A percentile compares a stretch with the other conserved stretches of the same genome.
Evolutionary conservation across 2,888 invertebrate species (phyloP).

Genomic region (Tetanocera ferruginea): DNA sequence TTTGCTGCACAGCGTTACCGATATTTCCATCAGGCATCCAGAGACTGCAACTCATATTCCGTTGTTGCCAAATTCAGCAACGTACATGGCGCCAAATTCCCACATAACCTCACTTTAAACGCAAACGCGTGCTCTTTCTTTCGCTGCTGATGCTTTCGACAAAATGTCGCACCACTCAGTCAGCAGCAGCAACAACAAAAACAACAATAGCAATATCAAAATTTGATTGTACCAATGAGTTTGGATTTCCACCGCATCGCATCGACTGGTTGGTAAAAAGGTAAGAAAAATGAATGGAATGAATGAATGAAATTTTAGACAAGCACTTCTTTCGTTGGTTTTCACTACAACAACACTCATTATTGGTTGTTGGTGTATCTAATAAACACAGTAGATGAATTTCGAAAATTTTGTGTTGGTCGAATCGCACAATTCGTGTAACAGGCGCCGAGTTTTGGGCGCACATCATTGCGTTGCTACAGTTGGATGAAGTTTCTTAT

Average conservation of each 20-base stretch:
- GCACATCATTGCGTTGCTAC: slow-evolving; percentile 60
- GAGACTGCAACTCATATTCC: slow-evolving; percentile 31
- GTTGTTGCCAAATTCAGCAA: neutral
- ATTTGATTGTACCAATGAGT: too few species aligned
- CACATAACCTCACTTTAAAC: neutral
- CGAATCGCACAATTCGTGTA: slow-evolving; percentile 68
- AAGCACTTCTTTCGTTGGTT: neutral
- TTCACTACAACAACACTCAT: slow-evolving; percentile 46
- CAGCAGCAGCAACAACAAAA: neutral
- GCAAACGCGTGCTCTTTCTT: neutral
- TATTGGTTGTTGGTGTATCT: slow-evolving; percentile 59
- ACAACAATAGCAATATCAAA: too few species aligned
- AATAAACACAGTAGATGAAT: slow-evolving; percentile 55
- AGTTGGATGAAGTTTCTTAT: slow-evolving; percentile 68
- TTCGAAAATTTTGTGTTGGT: slow-evolving; percentile 70
- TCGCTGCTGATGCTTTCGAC: neutral
- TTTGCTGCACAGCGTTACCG: slow-evolving; percentile 67
- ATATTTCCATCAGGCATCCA: slow-evolving; percentile 66
- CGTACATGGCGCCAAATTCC: neutral
- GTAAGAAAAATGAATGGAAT: neutral
- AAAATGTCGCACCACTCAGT: neutral
- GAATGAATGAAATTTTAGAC: neutral
- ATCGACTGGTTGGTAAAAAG: slow-evolving; percentile 5
- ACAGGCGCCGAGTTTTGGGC: slow-evolving; percentile 57
- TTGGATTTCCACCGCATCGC: too few species aligned